phyloP scores from a whole-genome alignment of 2,888 invertebrate genomes.

The Urechis unicinctus region DNA sequence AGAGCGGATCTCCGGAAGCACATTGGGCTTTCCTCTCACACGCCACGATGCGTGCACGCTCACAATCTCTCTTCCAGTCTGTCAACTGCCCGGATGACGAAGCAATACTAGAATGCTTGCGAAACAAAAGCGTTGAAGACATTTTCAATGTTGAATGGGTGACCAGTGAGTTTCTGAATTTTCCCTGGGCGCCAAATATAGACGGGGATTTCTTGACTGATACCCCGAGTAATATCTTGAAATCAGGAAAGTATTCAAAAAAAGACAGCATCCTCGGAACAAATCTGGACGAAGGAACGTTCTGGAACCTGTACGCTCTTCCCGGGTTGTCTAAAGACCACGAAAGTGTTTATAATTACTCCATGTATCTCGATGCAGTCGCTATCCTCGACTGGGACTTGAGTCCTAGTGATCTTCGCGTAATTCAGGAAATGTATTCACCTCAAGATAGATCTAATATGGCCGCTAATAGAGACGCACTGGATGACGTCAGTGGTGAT shows the following conservation, averaged over 20 bases:
- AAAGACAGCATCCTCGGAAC: conserved; percentile 83
- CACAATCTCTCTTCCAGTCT: conserved; percentile 13
- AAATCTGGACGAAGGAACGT: conserved; percentile 86
- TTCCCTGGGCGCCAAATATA: conserved; percentile 85
- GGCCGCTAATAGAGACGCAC: conserved; percentile 65
- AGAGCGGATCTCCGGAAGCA: conserved; percentile 81
- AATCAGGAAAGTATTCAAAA: conserved; percentile 72
- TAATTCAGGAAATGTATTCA: conserved; percentile 77
- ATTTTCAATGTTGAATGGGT: conserved; percentile 23
- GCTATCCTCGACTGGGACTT: conserved; percentile 20
- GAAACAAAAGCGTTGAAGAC: conserved; percentile 4
- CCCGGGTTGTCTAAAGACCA: conserved; percentile 51
- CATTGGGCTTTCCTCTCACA: conserved; percentile 82
- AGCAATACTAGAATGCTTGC: conserved; percentile 20
- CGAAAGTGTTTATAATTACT: conserved; percentile 14
- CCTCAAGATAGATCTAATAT: conserved; percentile 67
- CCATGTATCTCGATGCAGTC: conserved; percentile 12
- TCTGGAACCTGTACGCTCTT: conserved; percentile 84
- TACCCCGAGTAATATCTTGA: conserved; percentile 58
- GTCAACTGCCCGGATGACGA: conserved; percentile 20
- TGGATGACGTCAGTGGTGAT: conserved; percentile 81
- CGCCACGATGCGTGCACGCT: conserved; percentile 11
- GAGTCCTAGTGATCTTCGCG: conserved; percentile 65
- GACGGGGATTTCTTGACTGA: conserved; percentile 86
- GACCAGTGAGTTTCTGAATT: conserved; percentile 61